Conservation (phyloP, 37 sponge, comb jelly and placozoan genomes). For the Eunapius fragilis region DNA sequence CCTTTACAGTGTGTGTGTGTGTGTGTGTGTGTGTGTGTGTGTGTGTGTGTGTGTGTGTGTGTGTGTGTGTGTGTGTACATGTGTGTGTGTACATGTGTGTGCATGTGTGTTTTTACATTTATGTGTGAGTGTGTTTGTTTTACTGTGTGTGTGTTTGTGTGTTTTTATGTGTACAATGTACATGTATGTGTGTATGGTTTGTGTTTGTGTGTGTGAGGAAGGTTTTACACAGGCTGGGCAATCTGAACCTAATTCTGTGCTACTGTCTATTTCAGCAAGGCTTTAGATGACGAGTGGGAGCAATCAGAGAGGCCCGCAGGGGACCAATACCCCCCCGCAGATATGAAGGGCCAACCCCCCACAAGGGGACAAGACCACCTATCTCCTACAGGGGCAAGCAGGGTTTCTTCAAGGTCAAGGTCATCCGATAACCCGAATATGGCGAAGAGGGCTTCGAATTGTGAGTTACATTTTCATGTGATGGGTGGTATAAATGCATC, state of each 20-base stretch:
- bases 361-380: no score
- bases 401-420: no score
- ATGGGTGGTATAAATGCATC: no score
- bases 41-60: constrained; percentile 38
- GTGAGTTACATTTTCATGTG: no score
- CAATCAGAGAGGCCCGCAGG: not conserved
- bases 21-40: constrained; percentile 1
- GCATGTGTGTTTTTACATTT: not conserved
- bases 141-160: not conserved
- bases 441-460: no score
- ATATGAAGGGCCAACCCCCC: not conserved
- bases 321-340: not conserved
- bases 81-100: constrained; percentile 25
- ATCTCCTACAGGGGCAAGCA: no score
- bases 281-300: not conserved
- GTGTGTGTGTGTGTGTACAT: constrained; percentile 13
- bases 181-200: not conserved
- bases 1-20: no score
- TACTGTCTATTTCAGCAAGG: not conserved
- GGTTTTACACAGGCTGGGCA: no score
- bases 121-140: no score
- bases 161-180: not conserved
- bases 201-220: no score
- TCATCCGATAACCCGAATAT: no score
- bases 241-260: no score